A percentile compares a stretch with the other conserved stretches of the same genome.
These are phyloP conservation scores for Amphiprion clarkii DNA, from an alignment of 2,797 vertebrate species.

Conservation along the genomic window DNA sequence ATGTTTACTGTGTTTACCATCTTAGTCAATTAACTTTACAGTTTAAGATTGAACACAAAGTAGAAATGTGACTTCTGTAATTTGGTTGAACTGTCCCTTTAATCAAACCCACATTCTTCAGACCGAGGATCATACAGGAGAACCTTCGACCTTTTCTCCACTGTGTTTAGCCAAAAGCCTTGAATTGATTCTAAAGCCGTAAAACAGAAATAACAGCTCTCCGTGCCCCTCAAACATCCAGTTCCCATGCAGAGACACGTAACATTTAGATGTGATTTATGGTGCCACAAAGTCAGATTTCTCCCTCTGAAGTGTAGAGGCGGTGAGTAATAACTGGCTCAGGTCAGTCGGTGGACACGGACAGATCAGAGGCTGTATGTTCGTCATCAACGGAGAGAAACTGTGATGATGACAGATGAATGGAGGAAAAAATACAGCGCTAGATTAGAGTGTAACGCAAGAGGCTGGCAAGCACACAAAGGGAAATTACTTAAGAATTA, in stretches of 20 bases:
- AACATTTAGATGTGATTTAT: constrained; percentile 55
- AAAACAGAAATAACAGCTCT: constrained; percentile 25
- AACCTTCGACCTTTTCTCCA: background rate
- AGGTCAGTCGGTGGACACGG: constrained; percentile 31
- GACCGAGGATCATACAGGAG: background rate
- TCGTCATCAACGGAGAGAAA: constrained; percentile 44
- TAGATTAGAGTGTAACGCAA: background rate
- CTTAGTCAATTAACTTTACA: too few species aligned
- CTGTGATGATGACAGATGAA: constrained; percentile 7
- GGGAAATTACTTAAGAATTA: background rate
- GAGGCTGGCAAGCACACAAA: constrained; percentile 23
- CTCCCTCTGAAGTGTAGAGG: constrained; percentile 50
- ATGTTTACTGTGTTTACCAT: too few species aligned
- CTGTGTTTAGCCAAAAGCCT: background rate
- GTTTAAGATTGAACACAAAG: too few species aligned
- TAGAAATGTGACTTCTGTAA: background rate
- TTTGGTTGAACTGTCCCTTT: background rate
- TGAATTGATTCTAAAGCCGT: constrained; percentile 1
- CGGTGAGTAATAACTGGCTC: constrained; percentile 42
- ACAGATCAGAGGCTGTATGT: constrained; percentile 35
- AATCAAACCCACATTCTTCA: constrained; percentile 1
- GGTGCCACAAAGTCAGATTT: constrained; percentile 53
- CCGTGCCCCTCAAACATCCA: constrained; percentile 16
- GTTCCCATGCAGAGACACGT: constrained; percentile 48
- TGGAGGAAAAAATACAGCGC: constrained; percentile 3